Evolutionary conservation across 2,113 vertebrate species (phyloP).

Genomic region (Elaphurus davidianus): DNA sequence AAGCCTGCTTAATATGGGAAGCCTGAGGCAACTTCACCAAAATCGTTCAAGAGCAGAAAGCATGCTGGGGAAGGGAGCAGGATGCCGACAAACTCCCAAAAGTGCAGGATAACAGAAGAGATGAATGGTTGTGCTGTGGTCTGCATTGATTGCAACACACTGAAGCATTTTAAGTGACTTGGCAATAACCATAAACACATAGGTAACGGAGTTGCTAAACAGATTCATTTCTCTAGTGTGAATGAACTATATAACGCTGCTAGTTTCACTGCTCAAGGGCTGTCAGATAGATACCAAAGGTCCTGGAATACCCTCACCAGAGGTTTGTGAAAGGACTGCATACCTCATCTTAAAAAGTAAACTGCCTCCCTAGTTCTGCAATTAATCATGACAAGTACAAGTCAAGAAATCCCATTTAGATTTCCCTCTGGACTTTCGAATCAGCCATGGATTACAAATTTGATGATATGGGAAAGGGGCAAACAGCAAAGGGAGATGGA

Average conservation of each 20-base stretch:
- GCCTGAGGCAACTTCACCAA: neutral
- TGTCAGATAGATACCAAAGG: conserved; percentile 9
- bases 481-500: conserved; percentile 29
- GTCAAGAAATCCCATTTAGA: conserved; percentile 71
- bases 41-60: conserved; percentile 24
- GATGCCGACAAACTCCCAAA: neutral
- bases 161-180: conserved; percentile 5
- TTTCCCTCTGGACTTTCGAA: conserved; percentile 65
- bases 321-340: conserved; percentile 33
- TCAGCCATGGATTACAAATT: conserved; percentile 64
- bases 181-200: neutral
- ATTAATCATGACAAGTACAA: conserved; percentile 70
- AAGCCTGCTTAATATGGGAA: conserved; percentile 10
- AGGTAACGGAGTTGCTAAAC: neutral
- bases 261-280: neutral
- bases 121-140: neutral
- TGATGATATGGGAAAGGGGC: conserved; percentile 53
- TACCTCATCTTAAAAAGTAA: conserved; percentile 56
- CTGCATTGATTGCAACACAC: conserved; percentile 39
- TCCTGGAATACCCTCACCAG: neutral
- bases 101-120: neutral
- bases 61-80: neutral
- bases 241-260: neutral
- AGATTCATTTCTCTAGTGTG: neutral
- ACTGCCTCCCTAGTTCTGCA: conserved; percentile 50